These are phyloP conservation scores for Leptobrachium leishanense DNA, from an alignment of 2,113 vertebrate genomes.

Conservation along the genomic window DNA sequence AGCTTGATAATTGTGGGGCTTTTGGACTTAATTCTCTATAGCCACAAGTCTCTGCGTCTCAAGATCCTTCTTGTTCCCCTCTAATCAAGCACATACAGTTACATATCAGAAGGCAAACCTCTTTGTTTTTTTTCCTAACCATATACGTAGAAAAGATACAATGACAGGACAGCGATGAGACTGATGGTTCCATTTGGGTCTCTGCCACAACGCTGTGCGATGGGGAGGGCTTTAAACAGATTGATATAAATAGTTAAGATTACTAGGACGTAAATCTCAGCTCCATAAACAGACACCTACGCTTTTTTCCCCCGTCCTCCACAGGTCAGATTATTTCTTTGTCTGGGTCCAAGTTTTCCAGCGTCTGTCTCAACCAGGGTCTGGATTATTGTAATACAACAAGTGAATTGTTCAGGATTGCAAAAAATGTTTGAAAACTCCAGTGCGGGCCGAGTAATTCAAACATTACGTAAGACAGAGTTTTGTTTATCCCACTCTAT, in stretches of 20 bases:
- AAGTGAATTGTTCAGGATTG: not conserved
- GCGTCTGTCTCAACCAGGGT: not conserved
- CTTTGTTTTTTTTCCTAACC: slow-evolving; percentile 24
- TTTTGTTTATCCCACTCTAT: too few species aligned
- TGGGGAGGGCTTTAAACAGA: not conserved
- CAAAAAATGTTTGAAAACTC: slow-evolving; percentile 1
- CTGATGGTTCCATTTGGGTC: not conserved
- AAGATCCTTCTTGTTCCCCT: not conserved
- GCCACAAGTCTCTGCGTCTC: not conserved
- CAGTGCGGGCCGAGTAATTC: not conserved
- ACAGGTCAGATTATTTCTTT: not conserved
- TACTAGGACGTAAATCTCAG: not conserved
- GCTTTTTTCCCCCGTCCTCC: not conserved
- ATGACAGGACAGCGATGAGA: not conserved
- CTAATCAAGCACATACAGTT: slow-evolving; percentile 2
- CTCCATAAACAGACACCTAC: not conserved
- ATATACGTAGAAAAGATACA: slow-evolving; percentile 18
- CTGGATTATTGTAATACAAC: too few species aligned
- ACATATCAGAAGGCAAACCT: not conserved
- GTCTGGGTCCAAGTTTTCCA: slow-evolving; percentile 5
- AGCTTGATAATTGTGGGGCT: too few species aligned
- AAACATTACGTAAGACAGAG: not conserved
- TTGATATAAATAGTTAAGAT: slow-evolving; percentile 25
- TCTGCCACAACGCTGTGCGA: not conserved
- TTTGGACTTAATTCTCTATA: too few species aligned